Conservation (phyloP, 2,797 vertebrate species). For the Pangasius mekongensis region DNA sequence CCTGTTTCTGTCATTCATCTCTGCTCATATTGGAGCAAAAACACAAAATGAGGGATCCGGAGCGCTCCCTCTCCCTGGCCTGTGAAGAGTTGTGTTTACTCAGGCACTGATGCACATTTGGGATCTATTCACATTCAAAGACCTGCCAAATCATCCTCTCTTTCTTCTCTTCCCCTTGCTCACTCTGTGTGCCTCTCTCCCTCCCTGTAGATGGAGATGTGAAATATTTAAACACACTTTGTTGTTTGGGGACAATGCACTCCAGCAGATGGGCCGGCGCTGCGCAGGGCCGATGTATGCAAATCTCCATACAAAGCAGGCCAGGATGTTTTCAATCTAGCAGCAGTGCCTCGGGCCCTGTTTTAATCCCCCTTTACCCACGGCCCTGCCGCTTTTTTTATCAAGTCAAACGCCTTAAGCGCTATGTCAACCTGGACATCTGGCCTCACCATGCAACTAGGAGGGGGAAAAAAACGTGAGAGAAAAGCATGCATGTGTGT, state of each 20-base stretch:
- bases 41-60: constrained; percentile 68
- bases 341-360: constrained; percentile 91
- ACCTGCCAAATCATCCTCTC: constrained; percentile 75
- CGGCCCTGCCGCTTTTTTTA: constrained; percentile 90
- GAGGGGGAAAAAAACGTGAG: constrained; percentile 25
- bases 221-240: constrained; percentile 89
- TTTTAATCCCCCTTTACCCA: constrained; percentile 92
- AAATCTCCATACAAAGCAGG: constrained; percentile 93
- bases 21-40: constrained; percentile 56
- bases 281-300: constrained; percentile 85
- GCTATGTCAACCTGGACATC: constrained; percentile 94
- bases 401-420: constrained; percentile 96
- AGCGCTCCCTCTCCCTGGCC: constrained; percentile 71
- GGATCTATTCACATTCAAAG: constrained; percentile 81
- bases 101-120: constrained; percentile 79
- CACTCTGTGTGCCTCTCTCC: constrained; percentile 62
- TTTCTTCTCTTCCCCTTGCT: constrained; percentile 59
- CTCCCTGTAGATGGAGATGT: constrained; percentile 80
- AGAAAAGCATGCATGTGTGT: constrained; percentile 53
- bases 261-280: constrained; percentile 91
- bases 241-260: constrained; percentile 86
- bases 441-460: constrained; percentile 82
- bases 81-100: constrained; percentile 75
- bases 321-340: constrained; percentile 93
- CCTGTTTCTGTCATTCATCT: constrained; percentile 48